Percentiles rank a stretch among this genome's conserved stretches.
Conservation (phyloP, 2,797 vertebrate genomes). For the Microctenopoma steveboyesi region DNA sequence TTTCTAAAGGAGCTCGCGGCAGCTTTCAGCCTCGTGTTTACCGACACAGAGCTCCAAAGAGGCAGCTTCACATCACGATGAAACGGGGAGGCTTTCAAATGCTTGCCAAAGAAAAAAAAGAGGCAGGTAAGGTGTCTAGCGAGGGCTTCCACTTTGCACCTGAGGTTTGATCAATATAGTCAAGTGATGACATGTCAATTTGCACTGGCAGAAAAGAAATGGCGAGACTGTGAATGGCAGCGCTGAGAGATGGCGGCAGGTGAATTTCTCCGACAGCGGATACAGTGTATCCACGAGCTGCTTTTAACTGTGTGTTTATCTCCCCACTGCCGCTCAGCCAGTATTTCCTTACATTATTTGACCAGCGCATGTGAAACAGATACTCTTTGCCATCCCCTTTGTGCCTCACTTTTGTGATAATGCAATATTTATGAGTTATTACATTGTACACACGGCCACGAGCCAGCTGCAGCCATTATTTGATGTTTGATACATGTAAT, state of each 20-base stretch:
- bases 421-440: constrained; percentile 75
- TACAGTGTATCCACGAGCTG: constrained; percentile 84
- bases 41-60: constrained; percentile 61
- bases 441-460: constrained; percentile 72
- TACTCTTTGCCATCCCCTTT: constrained; percentile 68
- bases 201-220: constrained; percentile 71
- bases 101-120: constrained; percentile 26
- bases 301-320: constrained; percentile 74
- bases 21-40: constrained; percentile 81
- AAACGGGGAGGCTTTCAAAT: constrained; percentile 19
- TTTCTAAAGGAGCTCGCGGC: constrained; percentile 73
- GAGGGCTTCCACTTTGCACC: constrained; percentile 78
- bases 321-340: constrained; percentile 34
- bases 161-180: constrained; percentile 81
- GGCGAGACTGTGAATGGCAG: constrained; percentile 76
- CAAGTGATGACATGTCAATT: constrained; percentile 86
- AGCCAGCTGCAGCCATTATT: constrained; percentile 83
- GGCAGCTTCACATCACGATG: constrained; percentile 27
- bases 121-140: constrained; percentile 70
- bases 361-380: constrained; percentile 72
- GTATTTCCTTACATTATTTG: constrained; percentile 76
- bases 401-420: constrained; percentile 73
- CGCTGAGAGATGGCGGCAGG: constrained; percentile 91
- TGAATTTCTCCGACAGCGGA: constrained; percentile 84
- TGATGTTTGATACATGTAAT: constrained; percentile 76